A percentile compares a stretch with the other conserved stretches of the same genome.
Evolutionary conservation across 2,888 invertebrate species (phyloP).

Genomic region (Phanerotoma sp.): DNA sequence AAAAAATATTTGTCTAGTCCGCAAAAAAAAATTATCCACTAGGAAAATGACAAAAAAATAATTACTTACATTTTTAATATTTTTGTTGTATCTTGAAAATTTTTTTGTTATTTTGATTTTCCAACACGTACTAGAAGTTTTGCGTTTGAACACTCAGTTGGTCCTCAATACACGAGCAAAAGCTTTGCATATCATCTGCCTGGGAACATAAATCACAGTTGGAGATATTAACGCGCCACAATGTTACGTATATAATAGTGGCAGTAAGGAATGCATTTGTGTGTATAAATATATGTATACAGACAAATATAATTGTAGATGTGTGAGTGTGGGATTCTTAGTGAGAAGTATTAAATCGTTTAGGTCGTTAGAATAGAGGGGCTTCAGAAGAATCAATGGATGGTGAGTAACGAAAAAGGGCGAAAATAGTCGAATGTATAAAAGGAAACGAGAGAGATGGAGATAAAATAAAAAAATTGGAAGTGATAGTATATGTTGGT

Average conservation of each 20-base stretch:
- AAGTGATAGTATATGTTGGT: slow-evolving; percentile 17
- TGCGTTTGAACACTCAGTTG: too few relatives aligned
- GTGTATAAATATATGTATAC: slow-evolving; percentile 6
- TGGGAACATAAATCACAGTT: slow-evolving; percentile 39
- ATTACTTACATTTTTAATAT: too few relatives aligned
- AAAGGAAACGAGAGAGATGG: slow-evolving; percentile 1
- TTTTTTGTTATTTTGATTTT: too few relatives aligned
- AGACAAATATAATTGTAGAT: slow-evolving; percentile 14
- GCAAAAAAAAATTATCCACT: too few relatives aligned
- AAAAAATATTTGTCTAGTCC: too few relatives aligned
- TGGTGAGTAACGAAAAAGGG: slow-evolving; percentile 13
- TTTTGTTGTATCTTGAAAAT: too few relatives aligned
- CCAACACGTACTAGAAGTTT: too few relatives aligned
- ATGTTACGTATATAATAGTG: slow-evolving; percentile 15
- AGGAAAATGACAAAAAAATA: too few relatives aligned
- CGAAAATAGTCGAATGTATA: background rate
- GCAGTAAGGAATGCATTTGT: slow-evolving; percentile 28
- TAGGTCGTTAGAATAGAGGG: slow-evolving; percentile 2
- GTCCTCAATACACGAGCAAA: slow-evolving; percentile 9
- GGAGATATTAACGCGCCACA: slow-evolving; percentile 36
- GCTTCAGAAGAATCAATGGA: slow-evolving; percentile 27
- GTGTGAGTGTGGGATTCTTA: slow-evolving; percentile 14
- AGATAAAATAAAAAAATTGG: too few relatives aligned
- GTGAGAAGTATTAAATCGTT: slow-evolving; percentile 23
- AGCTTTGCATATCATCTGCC: slow-evolving; percentile 33